Conservation (phyloP, 2,797 vertebrate species). For the Gymnothorax reevesii region DNA sequence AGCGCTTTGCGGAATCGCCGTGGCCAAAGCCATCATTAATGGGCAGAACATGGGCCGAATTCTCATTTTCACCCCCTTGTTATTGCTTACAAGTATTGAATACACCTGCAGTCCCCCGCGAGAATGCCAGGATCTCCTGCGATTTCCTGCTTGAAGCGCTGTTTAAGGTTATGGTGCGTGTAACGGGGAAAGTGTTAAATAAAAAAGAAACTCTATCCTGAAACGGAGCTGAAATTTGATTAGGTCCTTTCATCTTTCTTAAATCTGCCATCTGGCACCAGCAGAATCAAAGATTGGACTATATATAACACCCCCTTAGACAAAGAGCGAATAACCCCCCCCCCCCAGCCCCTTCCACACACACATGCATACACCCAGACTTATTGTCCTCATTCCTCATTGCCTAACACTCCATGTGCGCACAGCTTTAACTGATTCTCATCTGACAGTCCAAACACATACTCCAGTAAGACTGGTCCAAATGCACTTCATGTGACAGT, state of each 20-base stretch:
- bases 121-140: constrained; percentile 63
- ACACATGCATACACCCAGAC: constrained; percentile 28
- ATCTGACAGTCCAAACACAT: constrained; percentile 25
- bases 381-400: background rate
- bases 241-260: constrained; percentile 77
- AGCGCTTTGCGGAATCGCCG: constrained; percentile 65
- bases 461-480: constrained; percentile 11
- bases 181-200: constrained; percentile 73
- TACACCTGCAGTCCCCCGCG: constrained; percentile 40
- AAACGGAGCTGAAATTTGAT: constrained; percentile 79
- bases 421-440: constrained; percentile 2
- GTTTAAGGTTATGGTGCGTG: constrained; percentile 70
- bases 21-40: constrained; percentile 71
- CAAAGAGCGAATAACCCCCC: constrained; percentile 18
- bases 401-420: background rate
- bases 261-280: constrained; percentile 75
- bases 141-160: constrained; percentile 75
- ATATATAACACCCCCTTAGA: constrained; percentile 72
- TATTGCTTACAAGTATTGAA: constrained; percentile 57
- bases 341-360: background rate
- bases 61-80: constrained; percentile 66
- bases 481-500: background rate
- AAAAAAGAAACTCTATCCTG: constrained; percentile 69
- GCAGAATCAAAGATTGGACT: constrained; percentile 70
- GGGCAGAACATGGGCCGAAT: constrained; percentile 66